These are phyloP conservation scores for Sogatella furcifera DNA, from an alignment of 1,140 invertebrate species.

Conservation along the genomic window DNA sequence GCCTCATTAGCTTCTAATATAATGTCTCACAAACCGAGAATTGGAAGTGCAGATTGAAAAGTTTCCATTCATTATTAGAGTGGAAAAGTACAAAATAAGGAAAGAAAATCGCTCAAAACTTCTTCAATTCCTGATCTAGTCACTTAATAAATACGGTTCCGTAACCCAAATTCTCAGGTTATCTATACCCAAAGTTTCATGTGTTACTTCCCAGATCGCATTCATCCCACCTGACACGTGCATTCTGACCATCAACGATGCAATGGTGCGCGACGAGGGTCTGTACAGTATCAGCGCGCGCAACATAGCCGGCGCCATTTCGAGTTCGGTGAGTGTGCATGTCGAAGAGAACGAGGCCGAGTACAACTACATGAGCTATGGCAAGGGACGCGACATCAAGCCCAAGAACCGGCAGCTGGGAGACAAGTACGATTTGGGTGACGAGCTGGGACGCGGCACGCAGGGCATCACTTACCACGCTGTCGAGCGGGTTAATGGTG, in stretches of 20 bases:
- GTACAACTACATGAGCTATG: constrained; percentile 57
- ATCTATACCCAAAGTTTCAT: too few relatives aligned
- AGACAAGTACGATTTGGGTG: constrained; percentile 85
- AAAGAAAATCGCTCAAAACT: too few relatives aligned
- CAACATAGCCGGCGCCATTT: constrained; percentile 87
- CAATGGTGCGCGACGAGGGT: constrained; percentile 81
- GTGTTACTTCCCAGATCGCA: constrained; percentile 61
- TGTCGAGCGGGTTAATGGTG: constrained; percentile 65
- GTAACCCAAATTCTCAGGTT: too few relatives aligned
- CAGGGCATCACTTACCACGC: constrained; percentile 81
- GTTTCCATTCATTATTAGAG: too few relatives aligned
- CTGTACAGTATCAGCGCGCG: constrained; percentile 86
- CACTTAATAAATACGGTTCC: too few relatives aligned
- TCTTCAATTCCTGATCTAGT: too few relatives aligned
- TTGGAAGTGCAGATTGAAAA: too few relatives aligned
- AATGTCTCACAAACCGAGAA: too few relatives aligned
- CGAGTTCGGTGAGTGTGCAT: constrained; percentile 78
- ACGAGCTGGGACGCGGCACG: constrained; percentile 87
- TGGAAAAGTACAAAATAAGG: too few relatives aligned
- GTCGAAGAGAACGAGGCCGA: constrained; percentile 79
- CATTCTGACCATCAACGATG: constrained; percentile 71
- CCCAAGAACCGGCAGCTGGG: constrained; percentile 53
- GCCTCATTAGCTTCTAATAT: too few relatives aligned
- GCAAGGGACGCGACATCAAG: constrained; percentile 51
- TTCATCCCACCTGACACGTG: constrained; percentile 76